phyloP scores from a whole-genome alignment of 2,888 invertebrate species.

The Epistrophe grossulariae region DNA sequence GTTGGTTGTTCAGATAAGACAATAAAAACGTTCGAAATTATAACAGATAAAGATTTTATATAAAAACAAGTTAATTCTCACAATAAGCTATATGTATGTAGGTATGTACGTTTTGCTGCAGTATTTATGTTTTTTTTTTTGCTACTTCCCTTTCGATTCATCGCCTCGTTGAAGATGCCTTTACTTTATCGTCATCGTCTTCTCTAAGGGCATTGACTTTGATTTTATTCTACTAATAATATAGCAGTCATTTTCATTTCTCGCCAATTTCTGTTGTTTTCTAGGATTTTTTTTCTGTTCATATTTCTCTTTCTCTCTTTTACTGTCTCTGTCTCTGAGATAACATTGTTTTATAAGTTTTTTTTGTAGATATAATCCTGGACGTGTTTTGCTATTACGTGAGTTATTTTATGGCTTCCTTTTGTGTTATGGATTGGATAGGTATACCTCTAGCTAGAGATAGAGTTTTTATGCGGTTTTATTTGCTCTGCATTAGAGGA shows the following conservation, averaged over 20 bases:
- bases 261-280: constrained; percentile 21
- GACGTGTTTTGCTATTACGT: constrained; percentile 29
- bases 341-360: constrained; percentile 26
- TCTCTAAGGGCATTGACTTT: constrained; percentile 25
- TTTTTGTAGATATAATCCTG: background rate
- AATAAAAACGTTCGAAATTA: background rate
- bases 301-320: background rate
- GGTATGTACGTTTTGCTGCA: background rate
- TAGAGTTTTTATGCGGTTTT: constrained; percentile 7
- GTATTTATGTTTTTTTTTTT: background rate
- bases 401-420: constrained; percentile 41
- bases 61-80: background rate
- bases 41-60: background rate
- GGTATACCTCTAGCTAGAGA: background rate
- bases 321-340: background rate
- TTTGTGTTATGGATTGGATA: background rate
- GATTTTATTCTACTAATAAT: background rate
- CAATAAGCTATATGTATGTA: background rate
- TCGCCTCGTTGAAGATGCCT: background rate
- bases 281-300: constrained; percentile 9
- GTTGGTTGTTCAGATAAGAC: background rate
- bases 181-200: background rate
- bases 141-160: background rate
- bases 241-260: background rate
- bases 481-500: background rate